phyloP scores from a whole-genome alignment of 2,797 vertebrate genomes.

The Protosalanx chinensis region DNA sequence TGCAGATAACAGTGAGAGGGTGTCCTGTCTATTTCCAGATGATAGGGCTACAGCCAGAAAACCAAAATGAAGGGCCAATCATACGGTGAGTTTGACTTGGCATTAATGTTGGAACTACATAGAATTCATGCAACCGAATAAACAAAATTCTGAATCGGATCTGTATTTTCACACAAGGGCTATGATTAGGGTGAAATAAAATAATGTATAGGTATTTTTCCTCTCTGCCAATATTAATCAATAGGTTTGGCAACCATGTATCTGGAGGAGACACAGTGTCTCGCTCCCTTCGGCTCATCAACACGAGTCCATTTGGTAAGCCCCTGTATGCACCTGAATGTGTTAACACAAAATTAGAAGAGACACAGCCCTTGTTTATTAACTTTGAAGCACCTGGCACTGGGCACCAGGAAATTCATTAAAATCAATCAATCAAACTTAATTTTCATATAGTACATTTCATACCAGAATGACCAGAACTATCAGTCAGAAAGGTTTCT shows the following conservation, averaged over 20 bases:
- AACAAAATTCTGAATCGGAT: neutral
- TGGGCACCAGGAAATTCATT: too few relatives aligned
- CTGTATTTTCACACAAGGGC: neutral
- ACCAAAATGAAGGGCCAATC: conserved; percentile 67
- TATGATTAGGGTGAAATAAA: too few relatives aligned
- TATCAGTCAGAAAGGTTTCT: too few relatives aligned
- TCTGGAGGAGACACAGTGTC: conserved; percentile 82
- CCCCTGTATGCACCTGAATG: neutral
- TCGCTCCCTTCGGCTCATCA: conserved; percentile 81
- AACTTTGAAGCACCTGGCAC: too few relatives aligned
- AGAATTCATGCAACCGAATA: too few relatives aligned
- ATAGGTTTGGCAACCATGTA: conserved; percentile 85
- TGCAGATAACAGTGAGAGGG: conserved; percentile 84
- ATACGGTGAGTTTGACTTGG: conserved; percentile 66
- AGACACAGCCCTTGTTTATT: too few relatives aligned
- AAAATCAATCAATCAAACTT: too few relatives aligned
- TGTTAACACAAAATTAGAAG: neutral
- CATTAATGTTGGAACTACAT: neutral
- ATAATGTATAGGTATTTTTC: neutral
- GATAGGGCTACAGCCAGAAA: conserved; percentile 69
- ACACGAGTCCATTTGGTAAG: conserved; percentile 85
- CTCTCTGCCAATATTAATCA: neutral
- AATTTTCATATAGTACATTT: too few relatives aligned
- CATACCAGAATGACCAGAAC: too few relatives aligned
- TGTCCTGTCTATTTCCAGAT: conserved; percentile 88